Base-by-base conservation (phyloP, 2,888 invertebrate genomes). In the Lithophane socia region DNA sequence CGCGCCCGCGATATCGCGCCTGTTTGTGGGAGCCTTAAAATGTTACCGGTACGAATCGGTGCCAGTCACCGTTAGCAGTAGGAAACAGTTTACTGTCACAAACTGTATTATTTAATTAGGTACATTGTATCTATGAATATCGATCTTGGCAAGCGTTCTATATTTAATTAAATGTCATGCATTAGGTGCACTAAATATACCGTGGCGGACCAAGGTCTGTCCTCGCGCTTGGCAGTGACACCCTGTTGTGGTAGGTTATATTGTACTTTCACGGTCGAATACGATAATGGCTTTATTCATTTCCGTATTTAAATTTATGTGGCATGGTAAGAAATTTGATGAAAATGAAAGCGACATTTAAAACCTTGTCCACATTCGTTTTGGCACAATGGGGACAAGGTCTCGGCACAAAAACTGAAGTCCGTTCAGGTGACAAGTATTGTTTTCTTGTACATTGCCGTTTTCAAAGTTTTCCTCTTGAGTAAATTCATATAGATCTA, bases 131-230 rank as follows among this genome's bases (percentile, higher is more conserved):
- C 54, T 44, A 73, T 66, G 58, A 63, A 80, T 75, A 88, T 77
- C 71, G 85, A 74, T 82, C 47, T 8, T 56, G 66, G 65, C 24
- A 66, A 54, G 47, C 69, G 75, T 82, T 87, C 73, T 68, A 87
- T 80, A 87, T 88, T 88, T 85, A 88, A 89, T 86, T 83, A 54
- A 56, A 73, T 84, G 70, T 74, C 86, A 87, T 91, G 87, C 89
- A 89, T 87, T 87, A 84, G 83, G 68, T 81, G 82, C 81, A 80
- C 83, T 92, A 89, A 88, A 92, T 90, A 92, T 90, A 92, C 79
- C 61, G 12, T 58, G 24, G 54, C 78, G 67, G 65, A 24, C 54
- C 84, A 86, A 88, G 86, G 83, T 79, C 67, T 72, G 86, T 69
- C 90, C 89, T 87, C 87, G 88, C 64, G 76, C 83, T 84, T 85